Evolutionary conservation across 2,888 invertebrate species (phyloP), one percentile per base, ranked within the genome.

Genomic region (Lycophotia porphyrea): DNA sequence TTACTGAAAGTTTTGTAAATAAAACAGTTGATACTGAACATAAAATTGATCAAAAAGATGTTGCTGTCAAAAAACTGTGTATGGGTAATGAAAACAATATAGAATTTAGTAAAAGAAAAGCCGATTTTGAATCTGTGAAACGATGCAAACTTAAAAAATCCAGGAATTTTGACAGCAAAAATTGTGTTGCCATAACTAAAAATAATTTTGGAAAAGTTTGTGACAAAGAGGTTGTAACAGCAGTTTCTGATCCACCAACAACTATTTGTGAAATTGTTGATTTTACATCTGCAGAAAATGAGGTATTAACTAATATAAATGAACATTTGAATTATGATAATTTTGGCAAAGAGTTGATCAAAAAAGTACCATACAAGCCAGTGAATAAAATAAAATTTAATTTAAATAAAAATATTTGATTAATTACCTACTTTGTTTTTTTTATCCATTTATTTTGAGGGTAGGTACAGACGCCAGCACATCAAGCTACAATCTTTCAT

Each of bases 301-400:
- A 92, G n/a, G 89, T 92, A 0, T 27, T 96, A 2, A 93, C 94
- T 8, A 95, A 96, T 84, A 93, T 96, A 2, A 93, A 95, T 87
- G 94, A 95, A 74, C 86, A 85, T 31, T 86, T 96, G 5, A 96
- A 95, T 87, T 95, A 94, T 69, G 90, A 93, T 76, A 93, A 91
- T 24, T 95, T 95, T 89, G 95, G 95, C 4, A 91, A 91, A 66
- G 95, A 95, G 88, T 64, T 90, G 8, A 90, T 96, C 2, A 93
- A 83, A 72, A 89, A 89, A 82, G 75, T 96, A 3, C 89, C 92
- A 1, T 66, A 85, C 1, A 96, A 95, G 83, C 91, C 94, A 52
- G 66, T 94, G 0, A 96, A 96, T 91, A 94, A 87, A 84, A 96
- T 96, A 61, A 89, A 91, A 70, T 96, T 96, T 91, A 92, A 91